Evolutionary conservation across 2,797 vertebrate genomes (phyloP), one percentile per base, ranked within the genome.

Genomic region (Manis javanica): DNA sequence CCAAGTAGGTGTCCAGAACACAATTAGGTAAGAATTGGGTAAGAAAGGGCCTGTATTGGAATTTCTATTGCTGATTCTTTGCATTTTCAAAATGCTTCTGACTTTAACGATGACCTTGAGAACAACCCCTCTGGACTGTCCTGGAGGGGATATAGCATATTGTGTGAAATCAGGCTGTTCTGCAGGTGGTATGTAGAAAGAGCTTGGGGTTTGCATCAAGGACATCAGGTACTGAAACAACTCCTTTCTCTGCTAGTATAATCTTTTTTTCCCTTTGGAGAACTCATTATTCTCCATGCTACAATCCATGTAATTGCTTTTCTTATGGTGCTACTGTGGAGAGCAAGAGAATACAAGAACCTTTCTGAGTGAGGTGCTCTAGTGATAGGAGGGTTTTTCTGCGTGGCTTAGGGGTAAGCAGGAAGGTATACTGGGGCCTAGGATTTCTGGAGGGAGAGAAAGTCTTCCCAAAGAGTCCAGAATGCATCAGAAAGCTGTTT

Each of bases 11-110:
- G n/a, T 31, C 72, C 53, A 55, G 18, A 2, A 15, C 59, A 23
- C 3, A 42, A 39, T n/a, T 31, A 74, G n/a, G 24, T 34, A 21
- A 86, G 29, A 46, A 49, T 16, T 34, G 31, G 1, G 46, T 39
- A 81, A 51, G 16, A 1, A 63, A 61, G 39, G 3, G 26, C 1
- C 1, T 19, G 0, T 51, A 1, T 26, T 74, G 1, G 8, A 37
- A 81, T 92, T 68, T 23, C 2, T 26, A 63, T 86, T 24, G 2
- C 12, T 37, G 24, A 74, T n/a, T 46, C 23, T 61, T 85, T 89
- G n/a, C 14, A 59, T 85, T 74, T 84, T 90, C 5, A 42, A 78
- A 95, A 85, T 57, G 14, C 13, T 84, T 88, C 53, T 69, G 6
- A 74, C 49, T 68, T 84, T 87, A 57, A 74, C 18, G 18, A 42